These are phyloP conservation scores for Isaurus tuberculatus DNA, from an alignment of 92 coral and sea anemone genomes.

Conservation along the genomic window DNA sequence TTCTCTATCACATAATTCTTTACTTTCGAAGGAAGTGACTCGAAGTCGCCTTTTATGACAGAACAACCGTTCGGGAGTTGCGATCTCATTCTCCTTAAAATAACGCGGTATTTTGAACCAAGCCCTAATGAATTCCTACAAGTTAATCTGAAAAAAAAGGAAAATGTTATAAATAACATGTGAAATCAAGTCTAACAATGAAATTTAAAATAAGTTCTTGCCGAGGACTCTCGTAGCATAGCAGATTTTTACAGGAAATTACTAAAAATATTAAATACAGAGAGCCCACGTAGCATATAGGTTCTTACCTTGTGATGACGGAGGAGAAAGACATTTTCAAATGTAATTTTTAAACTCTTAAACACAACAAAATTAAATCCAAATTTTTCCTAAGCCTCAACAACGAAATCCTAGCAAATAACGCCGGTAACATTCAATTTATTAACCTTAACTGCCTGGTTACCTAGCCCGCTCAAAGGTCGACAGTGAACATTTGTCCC, in stretches of 20 bases:
- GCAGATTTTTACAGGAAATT: conserved; percentile 6
- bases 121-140: conserved; percentile 45
- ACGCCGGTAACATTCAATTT: conserved; percentile 6
- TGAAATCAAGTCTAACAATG: background rate
- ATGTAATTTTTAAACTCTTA: background rate
- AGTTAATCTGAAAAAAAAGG: background rate
- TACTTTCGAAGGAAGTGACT: conserved; percentile 75
- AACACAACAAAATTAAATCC: conserved; percentile 21
- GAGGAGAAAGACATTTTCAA: conserved; percentile 67
- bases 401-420: conserved; percentile 46
- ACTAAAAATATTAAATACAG: background rate
- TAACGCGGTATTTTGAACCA: conserved; percentile 63
- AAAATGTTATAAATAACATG: background rate
- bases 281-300: background rate
- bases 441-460: conserved; percentile 29
- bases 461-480: conserved; percentile 44
- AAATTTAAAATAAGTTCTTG: background rate
- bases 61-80: conserved; percentile 68
- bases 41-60: conserved; percentile 70
- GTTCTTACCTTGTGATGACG: conserved; percentile 67
- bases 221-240: background rate
- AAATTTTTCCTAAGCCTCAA: conserved; percentile 36
- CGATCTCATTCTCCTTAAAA: conserved; percentile 74
- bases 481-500: background rate
- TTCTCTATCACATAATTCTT: conserved; percentile 75